A percentile compares a stretch with the other conserved stretches of the same genome.
Conservation (phyloP, 1,140 invertebrate genomes). For the Colletes gigas region DNA sequence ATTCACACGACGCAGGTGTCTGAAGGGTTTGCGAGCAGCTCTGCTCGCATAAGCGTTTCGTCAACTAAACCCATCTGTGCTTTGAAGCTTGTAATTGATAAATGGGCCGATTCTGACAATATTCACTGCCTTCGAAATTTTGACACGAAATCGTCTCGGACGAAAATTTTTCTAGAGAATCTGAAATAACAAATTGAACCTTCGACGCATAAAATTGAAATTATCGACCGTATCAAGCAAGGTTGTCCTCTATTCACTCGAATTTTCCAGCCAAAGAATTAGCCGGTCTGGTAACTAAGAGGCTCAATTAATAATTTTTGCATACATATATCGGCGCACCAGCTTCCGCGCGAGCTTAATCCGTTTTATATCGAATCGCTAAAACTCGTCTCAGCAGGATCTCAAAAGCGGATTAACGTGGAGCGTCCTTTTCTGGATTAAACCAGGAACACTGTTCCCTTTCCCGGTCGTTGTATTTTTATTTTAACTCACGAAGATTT, state of each 20-base stretch:
- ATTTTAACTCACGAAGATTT: neutral
- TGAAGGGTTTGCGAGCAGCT: neutral
- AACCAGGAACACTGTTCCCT: neutral
- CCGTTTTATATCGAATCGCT: neutral
- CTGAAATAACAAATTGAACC: no score
- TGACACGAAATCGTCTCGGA: neutral
- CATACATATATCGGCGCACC: neutral
- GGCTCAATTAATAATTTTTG: conserved; percentile 2
- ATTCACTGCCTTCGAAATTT: neutral
- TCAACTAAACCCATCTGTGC: conserved; percentile 46
- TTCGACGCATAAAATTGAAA: no score
- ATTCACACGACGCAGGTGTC: conserved; percentile 35
- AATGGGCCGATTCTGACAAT: conserved; percentile 22
- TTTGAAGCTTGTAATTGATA: conserved; percentile 34
- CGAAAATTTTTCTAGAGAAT: no score
- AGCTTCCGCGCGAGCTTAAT: neutral
- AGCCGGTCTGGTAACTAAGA: neutral
- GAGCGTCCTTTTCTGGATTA: conserved; percentile 4
- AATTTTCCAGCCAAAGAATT: neutral
- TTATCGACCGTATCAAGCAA: no score
- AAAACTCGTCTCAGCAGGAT: neutral
- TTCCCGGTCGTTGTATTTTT: neutral
- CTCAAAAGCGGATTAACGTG: conserved; percentile 3
- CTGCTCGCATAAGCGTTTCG: conserved; percentile 31
- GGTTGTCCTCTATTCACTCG: no score